These are phyloP conservation scores for Delia radicum DNA, from an alignment of 1,140 invertebrate species.

Conservation along the genomic window DNA sequence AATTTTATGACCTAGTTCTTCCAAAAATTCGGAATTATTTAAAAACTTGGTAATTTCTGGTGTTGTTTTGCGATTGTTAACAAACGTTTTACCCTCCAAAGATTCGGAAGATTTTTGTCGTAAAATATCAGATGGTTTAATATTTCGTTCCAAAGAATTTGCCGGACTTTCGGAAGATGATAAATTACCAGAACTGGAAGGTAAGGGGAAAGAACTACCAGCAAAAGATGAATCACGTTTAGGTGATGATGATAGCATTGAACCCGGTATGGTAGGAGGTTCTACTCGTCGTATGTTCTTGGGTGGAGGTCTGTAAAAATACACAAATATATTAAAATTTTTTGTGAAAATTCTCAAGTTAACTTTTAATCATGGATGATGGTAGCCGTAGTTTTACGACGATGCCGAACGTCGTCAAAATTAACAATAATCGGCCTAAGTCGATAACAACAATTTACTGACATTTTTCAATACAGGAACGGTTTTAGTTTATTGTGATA, in stretches of 20 bases:
- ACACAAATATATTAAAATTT: conserved; percentile 11
- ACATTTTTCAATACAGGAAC: too few species aligned
- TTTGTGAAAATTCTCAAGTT: too few species aligned
- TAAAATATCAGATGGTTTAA: conserved; percentile 54
- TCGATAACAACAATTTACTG: too few species aligned
- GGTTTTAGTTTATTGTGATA: too few species aligned
- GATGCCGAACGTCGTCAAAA: too few species aligned
- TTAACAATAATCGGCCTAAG: too few species aligned
- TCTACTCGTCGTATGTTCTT: conserved; percentile 63
- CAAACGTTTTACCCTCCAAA: conserved; percentile 43
- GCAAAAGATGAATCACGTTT: conserved; percentile 43
- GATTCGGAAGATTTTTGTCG: conserved; percentile 52
- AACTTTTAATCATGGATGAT: too few species aligned
- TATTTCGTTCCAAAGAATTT: conserved; percentile 52
- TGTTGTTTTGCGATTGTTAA: conserved; percentile 49
- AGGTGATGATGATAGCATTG: conserved; percentile 44
- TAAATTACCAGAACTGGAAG: conserved; percentile 38
- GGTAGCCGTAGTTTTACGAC: too few species aligned
- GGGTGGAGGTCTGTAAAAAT: conserved; percentile 61
- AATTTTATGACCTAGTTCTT: conserved; percentile 51
- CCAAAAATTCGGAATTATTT: conserved; percentile 49
- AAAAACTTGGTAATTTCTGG: conserved; percentile 47
- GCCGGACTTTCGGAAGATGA: conserved; percentile 43
- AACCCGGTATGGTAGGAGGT: conserved; percentile 58
- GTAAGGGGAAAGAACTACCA: conserved; percentile 47